Evolutionary conservation across 2,113 vertebrate species (phyloP).

Genomic region (Grantiella picta): DNA sequence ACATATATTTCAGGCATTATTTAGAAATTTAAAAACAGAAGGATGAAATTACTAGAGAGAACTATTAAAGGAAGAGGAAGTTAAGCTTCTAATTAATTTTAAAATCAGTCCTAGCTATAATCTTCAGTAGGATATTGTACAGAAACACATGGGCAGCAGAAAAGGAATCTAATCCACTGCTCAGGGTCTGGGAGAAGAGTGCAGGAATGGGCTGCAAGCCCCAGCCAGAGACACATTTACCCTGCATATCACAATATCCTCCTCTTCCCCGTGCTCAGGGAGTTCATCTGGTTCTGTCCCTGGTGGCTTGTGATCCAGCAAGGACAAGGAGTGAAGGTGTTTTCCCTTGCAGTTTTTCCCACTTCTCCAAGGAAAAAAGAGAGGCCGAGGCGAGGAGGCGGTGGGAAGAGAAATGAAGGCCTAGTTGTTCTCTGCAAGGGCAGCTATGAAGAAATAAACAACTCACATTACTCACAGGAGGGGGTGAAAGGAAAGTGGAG

Average conservation of each 20-base stretch:
- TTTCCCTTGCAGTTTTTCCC: not conserved
- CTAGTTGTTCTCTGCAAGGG: conserved; percentile 25
- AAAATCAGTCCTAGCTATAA: not conserved
- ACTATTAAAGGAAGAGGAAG: not conserved
- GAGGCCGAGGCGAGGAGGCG: not conserved
- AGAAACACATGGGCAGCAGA: not conserved
- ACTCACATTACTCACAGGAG: conserved; percentile 26
- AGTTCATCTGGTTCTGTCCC: not conserved
- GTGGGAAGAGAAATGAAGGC: not conserved
- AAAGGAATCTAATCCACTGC: not conserved
- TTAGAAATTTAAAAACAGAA: not conserved
- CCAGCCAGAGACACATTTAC: not conserved
- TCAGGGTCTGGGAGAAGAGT: not conserved
- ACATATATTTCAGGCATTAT: not conserved
- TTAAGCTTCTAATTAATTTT: not conserved
- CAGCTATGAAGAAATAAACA: conserved; percentile 47
- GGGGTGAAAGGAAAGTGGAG: conserved; percentile 36
- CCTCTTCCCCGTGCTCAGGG: not conserved
- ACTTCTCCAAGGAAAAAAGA: not conserved
- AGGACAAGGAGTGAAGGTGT: not conserved
- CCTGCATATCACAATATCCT: not conserved
- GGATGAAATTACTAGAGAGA: not conserved
- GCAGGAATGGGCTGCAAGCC: not conserved
- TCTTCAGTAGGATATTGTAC: not conserved
- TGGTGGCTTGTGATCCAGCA: not conserved